These are phyloP conservation scores for Himalopsyche anomala DNA, from an alignment of 2,888 invertebrate genomes.

Conservation along the genomic window DNA sequence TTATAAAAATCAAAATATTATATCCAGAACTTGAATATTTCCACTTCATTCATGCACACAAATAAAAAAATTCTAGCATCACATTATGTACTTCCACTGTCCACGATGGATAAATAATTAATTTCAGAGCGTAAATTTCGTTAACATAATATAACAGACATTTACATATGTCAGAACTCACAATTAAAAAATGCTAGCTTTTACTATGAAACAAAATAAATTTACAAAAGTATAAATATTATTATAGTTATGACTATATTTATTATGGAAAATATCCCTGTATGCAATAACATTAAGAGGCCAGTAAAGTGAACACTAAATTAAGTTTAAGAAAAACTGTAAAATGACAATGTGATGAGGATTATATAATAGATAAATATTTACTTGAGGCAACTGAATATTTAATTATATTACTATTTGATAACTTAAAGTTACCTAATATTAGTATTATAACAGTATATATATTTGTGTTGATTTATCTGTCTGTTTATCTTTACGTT, in stretches of 20 bases:
- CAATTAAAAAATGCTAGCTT: slow-evolving; percentile 41
- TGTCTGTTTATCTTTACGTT: too few relatives aligned
- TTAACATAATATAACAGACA: slow-evolving; percentile 15
- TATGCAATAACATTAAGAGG: slow-evolving; percentile 9
- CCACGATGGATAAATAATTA: background rate
- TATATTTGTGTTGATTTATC: too few relatives aligned
- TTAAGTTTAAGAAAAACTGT: background rate
- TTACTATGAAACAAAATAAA: slow-evolving; percentile 22
- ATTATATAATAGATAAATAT: too few relatives aligned
- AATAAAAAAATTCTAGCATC: slow-evolving; percentile 31
- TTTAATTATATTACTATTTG: too few relatives aligned
- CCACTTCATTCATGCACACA: background rate
- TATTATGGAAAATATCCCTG: slow-evolving; percentile 34
- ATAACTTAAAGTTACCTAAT: too few relatives aligned
- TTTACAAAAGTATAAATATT: slow-evolving; percentile 32
- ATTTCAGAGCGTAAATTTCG: slow-evolving; percentile 5
- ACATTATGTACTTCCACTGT: background rate
- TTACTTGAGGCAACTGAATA: too few relatives aligned
- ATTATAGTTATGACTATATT: slow-evolving; percentile 27
- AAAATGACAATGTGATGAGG: too few relatives aligned
- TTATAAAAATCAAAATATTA: slow-evolving; percentile 32
- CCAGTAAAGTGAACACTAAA: background rate
- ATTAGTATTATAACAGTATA: too few relatives aligned
- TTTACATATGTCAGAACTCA: background rate
- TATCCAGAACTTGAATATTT: slow-evolving; percentile 20